Evolutionary conservation across 2,888 invertebrate species (phyloP), one percentile per base, ranked within the genome.

Genomic region (Eilema griseolum): DNA sequence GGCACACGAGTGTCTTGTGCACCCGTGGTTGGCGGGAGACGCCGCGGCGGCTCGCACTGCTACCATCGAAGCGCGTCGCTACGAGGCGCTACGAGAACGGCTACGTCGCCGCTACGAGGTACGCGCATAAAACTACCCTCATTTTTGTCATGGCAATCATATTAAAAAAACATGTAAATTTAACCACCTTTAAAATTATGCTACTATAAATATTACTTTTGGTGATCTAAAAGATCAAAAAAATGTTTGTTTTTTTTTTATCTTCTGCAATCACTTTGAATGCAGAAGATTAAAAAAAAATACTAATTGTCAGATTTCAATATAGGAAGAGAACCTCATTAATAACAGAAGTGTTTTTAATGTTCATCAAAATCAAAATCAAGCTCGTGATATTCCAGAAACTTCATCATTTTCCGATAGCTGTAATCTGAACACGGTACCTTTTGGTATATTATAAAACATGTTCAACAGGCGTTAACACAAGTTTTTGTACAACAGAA

Each of bases 1-100:
- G 0, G 99, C 99, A 0, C 99, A 99, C 95, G 99, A 99, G 94
- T 99, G 99, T 88, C 93, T 99, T 56, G 94, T 98, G 70, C 99
- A 99, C 96, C 96, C 98, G 60, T 99, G 99, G 99, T 95, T 99
- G 83, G 97, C 97, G 69, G 98, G 98, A 60, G 98, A 98, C 88
- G 97, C 98, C 76, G 97, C 97, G 59, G 90, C 92, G 0, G 96
- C 95, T 3, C 96, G 97, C 86, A 98, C 97, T 0, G 96, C 97
- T 76, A 96, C 96, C 77, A 99, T 99, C 88, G 97, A 98, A 68
- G 97, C 97, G 78, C 97, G 97, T 69, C 96, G 98, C 81, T 99
- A 99, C 94, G 96, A 98, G 83, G 97, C 97, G 75, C 97, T 99
- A 92, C 96, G 99, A 69, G 98, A 99, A 90, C 97, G 97, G 83